Conservation (phyloP, 2,113 vertebrate species). For the Petroica traversi region DNA sequence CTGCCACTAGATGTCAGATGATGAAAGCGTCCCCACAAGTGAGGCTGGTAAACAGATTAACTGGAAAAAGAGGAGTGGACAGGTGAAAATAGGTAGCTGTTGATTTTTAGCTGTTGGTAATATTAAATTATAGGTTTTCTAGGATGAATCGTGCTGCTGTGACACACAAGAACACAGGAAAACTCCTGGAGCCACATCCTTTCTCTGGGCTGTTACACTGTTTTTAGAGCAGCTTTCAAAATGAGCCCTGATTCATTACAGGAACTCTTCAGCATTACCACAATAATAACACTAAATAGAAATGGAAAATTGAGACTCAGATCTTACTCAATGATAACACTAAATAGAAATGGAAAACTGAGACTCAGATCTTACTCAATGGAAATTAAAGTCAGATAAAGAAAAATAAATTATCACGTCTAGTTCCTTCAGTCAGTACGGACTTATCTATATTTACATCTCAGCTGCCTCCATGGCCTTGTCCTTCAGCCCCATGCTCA, state of each 20-base stretch:
- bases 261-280: not conserved
- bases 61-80: not conserved
- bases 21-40: not conserved
- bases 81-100: not conserved
- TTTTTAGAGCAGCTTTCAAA: not conserved
- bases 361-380: not conserved
- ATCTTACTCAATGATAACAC: not conserved
- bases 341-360: not conserved
- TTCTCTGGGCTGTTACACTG: not conserved
- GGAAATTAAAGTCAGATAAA: not conserved
- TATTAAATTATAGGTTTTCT: not conserved
- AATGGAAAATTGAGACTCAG: not conserved
- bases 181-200: not conserved
- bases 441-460: not conserved
- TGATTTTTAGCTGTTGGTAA: not conserved
- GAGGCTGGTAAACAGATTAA: not conserved
- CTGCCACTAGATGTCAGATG: constrained; percentile 29
- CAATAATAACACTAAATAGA: not conserved
- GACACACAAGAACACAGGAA: not conserved
- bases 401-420: not conserved
- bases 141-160: not conserved
- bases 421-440: not conserved
- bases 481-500: not conserved
- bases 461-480: not conserved
- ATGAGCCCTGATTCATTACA: not conserved